These are phyloP conservation scores for Drosophila nigricruria DNA, from an alignment of 2,888 invertebrate species.

Conservation along the genomic window DNA sequence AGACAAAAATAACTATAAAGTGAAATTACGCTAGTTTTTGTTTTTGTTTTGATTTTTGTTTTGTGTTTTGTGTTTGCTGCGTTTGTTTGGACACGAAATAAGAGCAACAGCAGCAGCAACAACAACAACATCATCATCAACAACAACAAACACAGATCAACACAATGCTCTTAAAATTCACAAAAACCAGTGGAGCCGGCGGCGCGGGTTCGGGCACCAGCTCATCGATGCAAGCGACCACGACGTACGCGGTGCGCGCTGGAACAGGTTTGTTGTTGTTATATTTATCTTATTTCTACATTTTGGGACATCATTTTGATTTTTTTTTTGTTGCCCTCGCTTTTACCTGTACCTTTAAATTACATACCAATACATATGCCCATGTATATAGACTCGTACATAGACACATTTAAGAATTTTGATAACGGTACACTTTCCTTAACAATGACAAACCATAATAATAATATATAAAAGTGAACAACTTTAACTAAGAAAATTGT, in stretches of 20 bases:
- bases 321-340: slow-evolving; percentile 23
- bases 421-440: slow-evolving; percentile 19
- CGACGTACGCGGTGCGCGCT: slow-evolving; percentile 73
- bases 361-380: not conserved
- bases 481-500: slow-evolving; percentile 19
- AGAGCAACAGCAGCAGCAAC: slow-evolving; percentile 14
- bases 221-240: slow-evolving; percentile 70
- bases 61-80: slow-evolving; percentile 14
- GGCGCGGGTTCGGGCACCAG: slow-evolving; percentile 67
- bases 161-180: slow-evolving; percentile 80
- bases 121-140: slow-evolving; percentile 24
- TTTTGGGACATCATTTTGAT: slow-evolving; percentile 16
- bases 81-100: slow-evolving; percentile 16
- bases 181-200: slow-evolving; percentile 79
- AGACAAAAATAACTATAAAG: slow-evolving; percentile 22
- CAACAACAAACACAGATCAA: slow-evolving; percentile 37
- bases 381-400: not conserved
- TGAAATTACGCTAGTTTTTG: slow-evolving; percentile 19
- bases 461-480: slow-evolving; percentile 7
- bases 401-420: slow-evolving; percentile 1
- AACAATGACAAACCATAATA: slow-evolving; percentile 5
- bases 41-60: slow-evolving; percentile 14
- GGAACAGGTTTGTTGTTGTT: slow-evolving; percentile 83
- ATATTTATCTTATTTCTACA: slow-evolving; percentile 18
- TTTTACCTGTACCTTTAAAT: slow-evolving; percentile 16